Evolutionary conservation across 2,797 vertebrate genomes (phyloP), one percentile per base, ranked within the genome.

Genomic region (Pangasius larnaudii): DNA sequence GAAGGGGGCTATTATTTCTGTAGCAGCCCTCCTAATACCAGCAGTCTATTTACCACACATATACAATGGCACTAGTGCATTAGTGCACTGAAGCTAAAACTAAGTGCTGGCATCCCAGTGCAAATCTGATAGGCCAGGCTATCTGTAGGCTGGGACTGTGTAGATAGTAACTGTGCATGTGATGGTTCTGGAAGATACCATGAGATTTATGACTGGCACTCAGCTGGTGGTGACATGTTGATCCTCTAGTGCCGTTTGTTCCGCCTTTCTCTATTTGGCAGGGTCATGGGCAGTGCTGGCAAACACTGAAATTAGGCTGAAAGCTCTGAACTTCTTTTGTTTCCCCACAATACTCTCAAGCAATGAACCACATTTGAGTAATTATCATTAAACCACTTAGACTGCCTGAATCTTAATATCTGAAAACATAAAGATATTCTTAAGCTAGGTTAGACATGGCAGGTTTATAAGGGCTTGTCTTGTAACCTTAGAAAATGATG

Each of bases 131-230:
- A 82, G 85, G 84, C 42, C 74, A 74, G 61, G 86, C 86, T 53
- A 74, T 22, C 78, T 81, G 88, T 67, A 27, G 82, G 72, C 69
- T 84, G 51, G 9, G 27, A 61, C 13, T 87, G 75, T 27, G 30
- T 81, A 27, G 56, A 81, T 61, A 53, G 56, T 79, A 49, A 63
- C 83, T 74, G 36, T 85, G 63, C 30, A 84, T 86, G 74, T 27
- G 77, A 87, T 75, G 59, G 59, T 81, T 75, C 83, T 87, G 24
- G 84, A 81, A 90, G 84, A 90, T 88, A 89, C 84, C 65, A 33
- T 74, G 80, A 88, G 88, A 91, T 91, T 90, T 91, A 91, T 88
- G 88, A 88, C 86, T 75, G 22, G 86, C 36, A 79, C 88, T 91
- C 88, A 82, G 88, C 79, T 86, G 74, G 85, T 86, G 74, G 85